These are phyloP conservation scores for Xenus cinereus DNA, from an alignment of 2,113 vertebrate genomes.

Conservation along the genomic window DNA sequence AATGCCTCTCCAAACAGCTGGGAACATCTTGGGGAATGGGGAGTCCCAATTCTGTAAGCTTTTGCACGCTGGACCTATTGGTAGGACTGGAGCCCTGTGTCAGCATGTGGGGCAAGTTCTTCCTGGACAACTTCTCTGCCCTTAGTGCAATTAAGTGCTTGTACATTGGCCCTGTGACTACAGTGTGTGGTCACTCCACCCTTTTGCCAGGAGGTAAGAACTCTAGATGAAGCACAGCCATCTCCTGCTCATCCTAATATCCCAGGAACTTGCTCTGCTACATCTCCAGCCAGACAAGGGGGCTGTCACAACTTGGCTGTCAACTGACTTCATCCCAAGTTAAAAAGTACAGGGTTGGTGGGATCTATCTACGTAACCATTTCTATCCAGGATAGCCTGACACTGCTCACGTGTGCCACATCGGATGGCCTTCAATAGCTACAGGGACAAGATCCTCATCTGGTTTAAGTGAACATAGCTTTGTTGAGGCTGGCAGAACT, in stretches of 20 bases:
- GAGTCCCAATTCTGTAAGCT: background rate
- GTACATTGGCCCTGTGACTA: background rate
- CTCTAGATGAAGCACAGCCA: background rate
- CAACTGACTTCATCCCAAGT: background rate
- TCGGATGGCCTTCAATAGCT: background rate
- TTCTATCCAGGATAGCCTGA: background rate
- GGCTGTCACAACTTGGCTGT: background rate
- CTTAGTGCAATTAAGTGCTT: background rate
- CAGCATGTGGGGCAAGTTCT: background rate
- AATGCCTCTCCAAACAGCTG: background rate
- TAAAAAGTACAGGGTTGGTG: background rate
- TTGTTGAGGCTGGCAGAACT: background rate
- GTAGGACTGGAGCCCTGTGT: background rate
- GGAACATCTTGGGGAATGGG: background rate
- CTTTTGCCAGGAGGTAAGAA: background rate
- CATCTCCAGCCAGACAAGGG: background rate
- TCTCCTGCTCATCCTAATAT: background rate
- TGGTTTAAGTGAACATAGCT: background rate
- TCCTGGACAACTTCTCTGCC: background rate
- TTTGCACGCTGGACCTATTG: accelerated
- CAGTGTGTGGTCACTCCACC: background rate
- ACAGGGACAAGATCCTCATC: background rate
- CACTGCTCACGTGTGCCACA: background rate
- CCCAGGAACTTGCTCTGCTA: background rate
- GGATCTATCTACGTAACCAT: background rate